Evolutionary conservation across 2,888 invertebrate genomes (phyloP), one percentile per base, ranked within the genome.

Genomic region (Thyatira batis): DNA sequence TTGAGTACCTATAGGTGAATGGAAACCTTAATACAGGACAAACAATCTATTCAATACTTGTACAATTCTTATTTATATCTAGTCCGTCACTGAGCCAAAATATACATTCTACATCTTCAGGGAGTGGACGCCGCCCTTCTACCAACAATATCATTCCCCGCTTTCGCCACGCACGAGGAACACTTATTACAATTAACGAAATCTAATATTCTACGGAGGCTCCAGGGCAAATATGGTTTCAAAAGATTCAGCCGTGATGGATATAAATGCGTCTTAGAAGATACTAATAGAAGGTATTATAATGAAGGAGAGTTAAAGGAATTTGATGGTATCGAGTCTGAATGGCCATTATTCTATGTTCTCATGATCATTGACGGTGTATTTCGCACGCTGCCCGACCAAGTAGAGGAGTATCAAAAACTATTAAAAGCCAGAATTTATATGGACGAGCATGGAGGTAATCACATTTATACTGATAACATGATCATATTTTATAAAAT

Each of bases 121-220:
- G 98, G 97, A 63, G 98, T 98, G 2, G 99, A 99, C 92, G 95
- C 96, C 0, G 96, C 98, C 0, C 92, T 99, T 21, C 79, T 99
- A 44, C 95, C 98, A 4, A 98, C 99, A 1, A 95, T 99, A 74
- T 98, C 98, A 20, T 99, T 98, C 92, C 99, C 99, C 20, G 98
- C 98, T 0, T 99, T 99, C 92, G 98, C 98, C 0, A 98, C 99
- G 0, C 99, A 99, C 73, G 99, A 99, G 82, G 97, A 98, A 66
- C 92, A 95, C 20, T 86, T 99, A n/a, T 97, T 97, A 56, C 94
- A 95, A 56, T 93, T 96, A 74, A 98, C 99, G 0, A 97, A 99
- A 80, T 93, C 94, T 9, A 98, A 98, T 82, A 94, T 98, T 23
- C 88, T 97, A 0, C 93, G 94, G 25, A 95, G 96, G 64, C 90